A percentile compares a stretch with the other conserved stretches of the same genome.
phyloP scores from a whole-genome alignment of 2,888 invertebrate genomes.

The Nymphalis polychloros region DNA sequence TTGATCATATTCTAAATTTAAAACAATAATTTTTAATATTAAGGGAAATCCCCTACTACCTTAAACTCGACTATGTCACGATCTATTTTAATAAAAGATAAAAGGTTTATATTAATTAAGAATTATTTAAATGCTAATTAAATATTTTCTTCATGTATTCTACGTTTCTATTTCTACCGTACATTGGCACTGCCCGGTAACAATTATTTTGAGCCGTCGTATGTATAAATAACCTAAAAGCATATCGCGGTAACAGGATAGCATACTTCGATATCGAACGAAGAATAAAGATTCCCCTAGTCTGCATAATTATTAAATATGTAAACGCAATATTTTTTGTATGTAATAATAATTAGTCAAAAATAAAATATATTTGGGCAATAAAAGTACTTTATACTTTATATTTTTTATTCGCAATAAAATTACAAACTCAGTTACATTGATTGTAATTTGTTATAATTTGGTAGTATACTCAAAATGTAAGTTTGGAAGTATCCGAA shows the following conservation, averaged over 20 bases:
- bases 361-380: too few relatives aligned
- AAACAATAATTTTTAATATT: too few relatives aligned
- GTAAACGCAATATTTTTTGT: too few relatives aligned
- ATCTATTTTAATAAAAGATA: not conserved
- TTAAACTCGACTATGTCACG: too few relatives aligned
- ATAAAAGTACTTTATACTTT: too few relatives aligned
- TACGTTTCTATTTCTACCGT: slow-evolving; percentile 22
- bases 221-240: slow-evolving; percentile 32
- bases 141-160: slow-evolving; percentile 8
- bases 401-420: too few relatives aligned
- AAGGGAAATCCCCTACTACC: too few relatives aligned
- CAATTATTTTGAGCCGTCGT: slow-evolving; percentile 33
- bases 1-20: too few relatives aligned
- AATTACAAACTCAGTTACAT: too few relatives aligned
- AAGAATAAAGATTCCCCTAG: too few relatives aligned
- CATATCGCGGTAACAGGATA: slow-evolving; percentile 18
- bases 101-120: not conserved
- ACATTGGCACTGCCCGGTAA: slow-evolving; percentile 31
- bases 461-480: not conserved
- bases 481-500: slow-evolving; percentile 42
- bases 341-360: too few relatives aligned
- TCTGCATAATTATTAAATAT: not conserved
- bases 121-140: not conserved
- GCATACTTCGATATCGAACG: not conserved
- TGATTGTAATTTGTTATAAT: too few relatives aligned